These are phyloP conservation scores for Chinchilla lanigera DNA, from an alignment of 2,113 vertebrate species.

Conservation along the genomic window DNA sequence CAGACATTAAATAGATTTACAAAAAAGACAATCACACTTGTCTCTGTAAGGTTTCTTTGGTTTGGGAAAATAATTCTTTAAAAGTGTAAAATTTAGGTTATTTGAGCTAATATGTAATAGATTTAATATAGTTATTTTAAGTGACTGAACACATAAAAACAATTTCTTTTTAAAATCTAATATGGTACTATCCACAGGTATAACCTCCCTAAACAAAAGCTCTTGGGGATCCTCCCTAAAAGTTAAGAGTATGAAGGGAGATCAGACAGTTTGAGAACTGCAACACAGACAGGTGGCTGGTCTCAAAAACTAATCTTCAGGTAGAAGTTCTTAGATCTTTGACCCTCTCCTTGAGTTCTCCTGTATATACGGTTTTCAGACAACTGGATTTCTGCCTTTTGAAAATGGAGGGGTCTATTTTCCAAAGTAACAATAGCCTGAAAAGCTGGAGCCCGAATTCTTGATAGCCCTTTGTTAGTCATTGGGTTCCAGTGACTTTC, in stretches of 20 bases:
- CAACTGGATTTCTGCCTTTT: not conserved
- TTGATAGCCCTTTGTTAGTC: not conserved
- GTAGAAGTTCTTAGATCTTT: not conserved
- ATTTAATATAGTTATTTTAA: not conserved
- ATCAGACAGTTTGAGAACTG: not conserved
- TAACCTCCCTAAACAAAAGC: not conserved
- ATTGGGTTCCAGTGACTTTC: not conserved
- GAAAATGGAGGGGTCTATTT: conserved; percentile 10
- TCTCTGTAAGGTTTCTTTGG: not conserved
- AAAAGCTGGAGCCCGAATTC: not conserved
- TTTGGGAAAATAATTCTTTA: conserved; percentile 22
- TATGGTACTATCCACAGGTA: not conserved
- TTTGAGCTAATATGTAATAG: not conserved
- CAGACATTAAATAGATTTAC: not conserved
- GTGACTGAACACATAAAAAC: not conserved
- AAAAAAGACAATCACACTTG: not conserved
- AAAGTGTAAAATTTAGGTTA: not conserved
- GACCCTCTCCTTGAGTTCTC: not conserved
- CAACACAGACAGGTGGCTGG: not conserved
- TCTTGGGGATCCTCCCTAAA: not conserved
- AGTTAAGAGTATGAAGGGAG: not conserved
- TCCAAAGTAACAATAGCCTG: not conserved
- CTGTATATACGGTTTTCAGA: not conserved
- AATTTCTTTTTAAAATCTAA: not conserved
- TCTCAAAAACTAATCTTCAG: not conserved